A percentile compares a stretch with the other conserved stretches of the same genome.
Conservation (phyloP, 2,113 vertebrate genomes). For the Ophiodon elongatus region DNA sequence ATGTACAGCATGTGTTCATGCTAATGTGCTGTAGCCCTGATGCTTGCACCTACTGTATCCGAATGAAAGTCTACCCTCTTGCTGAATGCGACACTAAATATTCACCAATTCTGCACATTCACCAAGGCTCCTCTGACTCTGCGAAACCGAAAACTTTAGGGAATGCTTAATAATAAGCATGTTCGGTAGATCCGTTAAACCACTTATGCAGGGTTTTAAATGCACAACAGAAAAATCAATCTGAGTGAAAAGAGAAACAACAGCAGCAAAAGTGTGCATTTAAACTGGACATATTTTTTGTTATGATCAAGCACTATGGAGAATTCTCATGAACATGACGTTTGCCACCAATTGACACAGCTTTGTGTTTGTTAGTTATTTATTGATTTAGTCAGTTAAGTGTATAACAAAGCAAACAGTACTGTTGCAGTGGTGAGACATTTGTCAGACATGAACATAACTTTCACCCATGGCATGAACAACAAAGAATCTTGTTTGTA, state of each 20-base stretch:
- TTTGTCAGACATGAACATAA: neutral
- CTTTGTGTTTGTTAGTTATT: neutral
- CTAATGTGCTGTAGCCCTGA: neutral
- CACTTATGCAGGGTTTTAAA: conserved; percentile 54
- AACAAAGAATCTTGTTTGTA: neutral
- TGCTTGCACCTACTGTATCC: neutral
- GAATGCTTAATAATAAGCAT: conserved; percentile 32
- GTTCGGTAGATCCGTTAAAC: conserved; percentile 27
- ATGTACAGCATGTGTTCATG: neutral
- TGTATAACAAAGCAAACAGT: neutral
- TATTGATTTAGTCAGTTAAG: neutral
- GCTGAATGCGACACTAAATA: conserved; percentile 40
- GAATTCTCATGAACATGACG: conserved; percentile 9
- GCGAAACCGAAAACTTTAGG: conserved; percentile 35
- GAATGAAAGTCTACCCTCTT: neutral
- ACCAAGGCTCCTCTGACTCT: conserved; percentile 38
- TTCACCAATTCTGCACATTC: conserved; percentile 55
- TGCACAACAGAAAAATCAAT: conserved; percentile 53
- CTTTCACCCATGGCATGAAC: neutral
- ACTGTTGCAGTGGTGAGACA: neutral
- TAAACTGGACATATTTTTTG: neutral
- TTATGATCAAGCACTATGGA: neutral
- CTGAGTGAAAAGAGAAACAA: conserved; percentile 49
- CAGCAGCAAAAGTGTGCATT: conserved; percentile 22
- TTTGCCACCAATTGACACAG: neutral